These are phyloP conservation scores for Xenopus petersii DNA, from an alignment of 2,797 vertebrate genomes.

Conservation along the genomic window DNA sequence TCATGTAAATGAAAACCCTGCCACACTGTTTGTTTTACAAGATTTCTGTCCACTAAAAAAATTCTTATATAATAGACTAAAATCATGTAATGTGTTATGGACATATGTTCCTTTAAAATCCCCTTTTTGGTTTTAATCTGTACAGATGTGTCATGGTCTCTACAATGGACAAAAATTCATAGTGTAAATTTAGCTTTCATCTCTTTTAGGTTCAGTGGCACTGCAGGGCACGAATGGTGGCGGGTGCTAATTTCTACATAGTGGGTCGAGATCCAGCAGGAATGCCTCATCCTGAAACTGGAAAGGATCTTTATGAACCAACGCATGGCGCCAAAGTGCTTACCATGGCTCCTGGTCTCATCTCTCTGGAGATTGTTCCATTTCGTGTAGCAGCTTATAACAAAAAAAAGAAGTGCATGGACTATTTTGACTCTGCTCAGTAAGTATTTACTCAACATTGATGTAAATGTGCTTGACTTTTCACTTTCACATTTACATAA, in stretches of 20 bases:
- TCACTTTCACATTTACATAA: too few species aligned
- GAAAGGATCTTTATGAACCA: constrained; percentile 94
- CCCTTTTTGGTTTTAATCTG: too few species aligned
- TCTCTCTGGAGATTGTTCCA: constrained; percentile 93
- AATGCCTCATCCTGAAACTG: constrained; percentile 91
- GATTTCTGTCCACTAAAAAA: too few species aligned
- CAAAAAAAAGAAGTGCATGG: constrained; percentile 90
- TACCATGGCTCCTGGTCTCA: constrained; percentile 96
- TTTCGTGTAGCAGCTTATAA: constrained; percentile 97
- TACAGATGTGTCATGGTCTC: too few species aligned
- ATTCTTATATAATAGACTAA: too few species aligned
- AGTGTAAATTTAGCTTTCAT: too few species aligned
- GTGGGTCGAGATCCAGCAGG: constrained; percentile 96
- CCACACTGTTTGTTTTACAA: too few species aligned
- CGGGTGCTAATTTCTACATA: constrained; percentile 97
- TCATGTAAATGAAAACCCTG: too few species aligned
- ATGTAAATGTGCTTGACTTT: too few species aligned
- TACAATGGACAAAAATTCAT: too few species aligned
- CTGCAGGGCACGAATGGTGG: constrained; percentile 94
- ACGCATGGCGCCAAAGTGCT: constrained; percentile 94
- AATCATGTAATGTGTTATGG: too few species aligned
- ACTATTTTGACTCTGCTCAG: constrained; percentile 82
- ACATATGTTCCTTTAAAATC: too few species aligned
- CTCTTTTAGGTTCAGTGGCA: constrained; percentile 91
- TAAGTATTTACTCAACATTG: constrained; percentile 6